Evolutionary conservation across 2,888 invertebrate genomes (phyloP).

Genomic region (Pyrrhosoma nymphula): DNA sequence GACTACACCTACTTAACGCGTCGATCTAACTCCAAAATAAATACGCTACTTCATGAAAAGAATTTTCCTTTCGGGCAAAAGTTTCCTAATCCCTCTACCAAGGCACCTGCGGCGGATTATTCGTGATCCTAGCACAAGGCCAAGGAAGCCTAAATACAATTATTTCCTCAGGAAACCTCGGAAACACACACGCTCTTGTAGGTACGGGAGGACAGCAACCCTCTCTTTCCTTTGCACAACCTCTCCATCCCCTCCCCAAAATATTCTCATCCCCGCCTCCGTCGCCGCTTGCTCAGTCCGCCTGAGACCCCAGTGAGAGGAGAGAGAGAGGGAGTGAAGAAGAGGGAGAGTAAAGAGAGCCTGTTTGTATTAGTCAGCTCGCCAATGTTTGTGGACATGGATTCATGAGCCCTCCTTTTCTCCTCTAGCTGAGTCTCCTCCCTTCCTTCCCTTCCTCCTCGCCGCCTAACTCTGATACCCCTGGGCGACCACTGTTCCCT

Average conservation of each 20-base stretch:
- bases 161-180: slow-evolving; percentile 50
- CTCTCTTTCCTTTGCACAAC: neutral
- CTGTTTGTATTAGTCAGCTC: slow-evolving; percentile 60
- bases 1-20: no score
- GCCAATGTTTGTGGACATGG: slow-evolving; percentile 60
- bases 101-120: slow-evolving; percentile 39
- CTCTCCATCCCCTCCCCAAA: slow-evolving; percentile 9
- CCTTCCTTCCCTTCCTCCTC: neutral
- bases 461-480: neutral
- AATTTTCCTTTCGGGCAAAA: neutral
- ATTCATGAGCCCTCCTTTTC: slow-evolving; percentile 41
- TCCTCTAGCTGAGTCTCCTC: neutral
- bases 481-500: neutral
- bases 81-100: neutral
- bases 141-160: slow-evolving; percentile 46
- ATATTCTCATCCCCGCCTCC: neutral
- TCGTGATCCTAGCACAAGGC: neutral
- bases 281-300: neutral
- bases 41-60: neutral
- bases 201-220: neutral
- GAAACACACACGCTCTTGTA: neutral
- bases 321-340: neutral
- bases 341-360: slow-evolving; percentile 16
- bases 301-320: slow-evolving; percentile 15
- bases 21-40: no score